Base-by-base conservation (phyloP, 1,140 invertebrate genomes). In the Cephus cinctus region DNA sequence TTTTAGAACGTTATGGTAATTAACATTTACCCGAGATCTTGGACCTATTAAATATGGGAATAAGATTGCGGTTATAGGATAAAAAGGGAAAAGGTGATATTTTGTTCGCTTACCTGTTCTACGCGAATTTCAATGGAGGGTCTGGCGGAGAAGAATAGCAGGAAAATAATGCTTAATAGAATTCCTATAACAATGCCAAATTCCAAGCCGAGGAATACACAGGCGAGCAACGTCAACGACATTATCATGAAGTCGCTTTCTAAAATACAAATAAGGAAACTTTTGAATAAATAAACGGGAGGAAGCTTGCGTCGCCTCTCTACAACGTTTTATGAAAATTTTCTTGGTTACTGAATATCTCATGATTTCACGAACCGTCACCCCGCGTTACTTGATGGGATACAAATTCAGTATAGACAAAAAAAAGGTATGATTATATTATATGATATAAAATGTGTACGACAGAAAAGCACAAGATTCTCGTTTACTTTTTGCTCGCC, bases 401-500 rank as follows among this genome's bases (percentile, higher is more conserved):
- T 16, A 14, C n/a, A n/a, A 4, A 14, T 31, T n/a, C n/a, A n/a
- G n/a, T n/a, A n/a, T n/a, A n/a, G n/a, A n/a, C n/a, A n/a, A n/a
- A n/a, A n/a, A n/a, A n/a, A n/a, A n/a, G n/a, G n/a, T n/a, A n/a
- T n/a, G n/a, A n/a, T n/a, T n/a, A n/a, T n/a, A n/a, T n/a, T n/a
- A n/a, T n/a, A n/a, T n/a, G n/a, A n/a, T n/a, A n/a, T n/a, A n/a
- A n/a, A n/a, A n/a, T n/a, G n/a, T n/a, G n/a, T n/a, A n/a, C 5
- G 2, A 5, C 15, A 6, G n/a, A 22, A 2, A 14, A 20, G 18
- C 6, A 9, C 11, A 14, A 43, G 11, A 41, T 25, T 36, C 21
- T 3, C n/a, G 75, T 80, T 80, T 73, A 90, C 88, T 89, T 75
- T 88, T 90, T 4, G 87, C 86, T 43, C 76, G 81, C 89, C 89